Base-by-base conservation (phyloP, 1,140 invertebrate species). In the Anagrus nilaparvatae region DNA sequence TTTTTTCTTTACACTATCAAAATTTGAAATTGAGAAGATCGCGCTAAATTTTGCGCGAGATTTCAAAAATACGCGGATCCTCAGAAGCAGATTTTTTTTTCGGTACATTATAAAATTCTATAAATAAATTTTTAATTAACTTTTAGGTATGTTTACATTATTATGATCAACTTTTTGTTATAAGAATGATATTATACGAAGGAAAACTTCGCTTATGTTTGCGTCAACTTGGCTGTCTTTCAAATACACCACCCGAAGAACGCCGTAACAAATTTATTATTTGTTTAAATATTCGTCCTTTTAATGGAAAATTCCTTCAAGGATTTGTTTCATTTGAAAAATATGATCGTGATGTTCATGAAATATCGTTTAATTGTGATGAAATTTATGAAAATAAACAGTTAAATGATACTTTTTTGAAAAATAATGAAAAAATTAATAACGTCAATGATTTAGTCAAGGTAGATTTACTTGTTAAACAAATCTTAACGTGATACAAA, bases 71-170 rank as follows among this genome's bases (percentile, higher is more conserved):
- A n/a, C n/a, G n/a, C n/a, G n/a, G n/a, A n/a, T n/a, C n/a, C n/a
- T n/a, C n/a, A n/a, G n/a, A n/a, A n/a, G n/a, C n/a, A n/a, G n/a
- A n/a, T n/a, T n/a, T n/a, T n/a, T n/a, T n/a, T n/a, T n/a, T n/a
- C n/a, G n/a, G n/a, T n/a, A n/a, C n/a, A n/a, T n/a, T n/a, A n/a
- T n/a, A n/a, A n/a, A n/a, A n/a, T n/a, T n/a, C n/a, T n/a, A n/a
- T n/a, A n/a, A n/a, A n/a, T n/a, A n/a, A n/a, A n/a, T n/a, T n/a
- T n/a, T n/a, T n/a, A n/a, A n/a, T n/a, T n/a, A n/a, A n/a, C n/a
- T n/a, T n/a, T n/a, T n/a, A n/a, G n/a, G n/a, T n/a, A n/a, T 55
- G 51, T 24, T 40, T 57, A 2, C 33, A 40, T 3, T 57, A 51
- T 30, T 48, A 50, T 38, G 47, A 48, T 7, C 53, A 54, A 23